phyloP scores from a whole-genome alignment of 2,797 vertebrate genomes.

The Anguilla anguilla region DNA sequence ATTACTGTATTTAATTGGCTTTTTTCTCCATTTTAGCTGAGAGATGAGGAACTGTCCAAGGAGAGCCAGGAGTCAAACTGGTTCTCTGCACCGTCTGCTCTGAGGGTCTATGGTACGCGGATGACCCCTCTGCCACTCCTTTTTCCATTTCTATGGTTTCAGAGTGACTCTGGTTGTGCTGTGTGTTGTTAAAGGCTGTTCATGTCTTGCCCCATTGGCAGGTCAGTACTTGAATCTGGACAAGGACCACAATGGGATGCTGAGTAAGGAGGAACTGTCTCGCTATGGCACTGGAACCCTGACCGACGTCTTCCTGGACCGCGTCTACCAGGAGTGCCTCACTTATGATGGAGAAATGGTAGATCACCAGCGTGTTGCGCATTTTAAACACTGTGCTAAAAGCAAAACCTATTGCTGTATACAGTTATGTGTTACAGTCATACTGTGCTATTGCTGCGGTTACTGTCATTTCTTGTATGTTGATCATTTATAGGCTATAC shows the following conservation, averaged over 20 bases:
- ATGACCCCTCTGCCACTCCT: neutral
- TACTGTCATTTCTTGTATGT: neutral
- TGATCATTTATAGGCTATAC: neutral
- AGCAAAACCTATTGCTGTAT: neutral
- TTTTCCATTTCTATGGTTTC: neutral
- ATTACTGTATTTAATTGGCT: slow-evolving; percentile 21
- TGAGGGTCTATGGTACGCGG: slow-evolving; percentile 89
- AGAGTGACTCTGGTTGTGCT: neutral
- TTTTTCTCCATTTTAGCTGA: slow-evolving; percentile 74
- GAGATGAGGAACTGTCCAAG: slow-evolving; percentile 97
- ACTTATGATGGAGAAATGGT: slow-evolving; percentile 99
- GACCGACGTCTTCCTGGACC: slow-evolving; percentile 92
- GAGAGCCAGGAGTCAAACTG: slow-evolving; percentile 99
- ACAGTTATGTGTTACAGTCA: neutral
- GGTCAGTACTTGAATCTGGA: slow-evolving; percentile 97
- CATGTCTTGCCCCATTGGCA: slow-evolving; percentile 49
- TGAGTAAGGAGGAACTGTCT: slow-evolving; percentile 97
- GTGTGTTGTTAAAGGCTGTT: neutral
- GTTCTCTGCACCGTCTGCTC: slow-evolving; percentile 98
- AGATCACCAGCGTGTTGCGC: slow-evolving; percentile 39
- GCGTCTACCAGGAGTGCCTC: slow-evolving; percentile 96
- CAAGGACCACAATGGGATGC: slow-evolving; percentile 98
- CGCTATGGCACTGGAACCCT: slow-evolving; percentile 96
- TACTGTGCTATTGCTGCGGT: neutral
- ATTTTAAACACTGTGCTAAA: neutral